Base-by-base conservation (phyloP, 2,797 vertebrate genomes). In the Saxicola maurus region DNA sequence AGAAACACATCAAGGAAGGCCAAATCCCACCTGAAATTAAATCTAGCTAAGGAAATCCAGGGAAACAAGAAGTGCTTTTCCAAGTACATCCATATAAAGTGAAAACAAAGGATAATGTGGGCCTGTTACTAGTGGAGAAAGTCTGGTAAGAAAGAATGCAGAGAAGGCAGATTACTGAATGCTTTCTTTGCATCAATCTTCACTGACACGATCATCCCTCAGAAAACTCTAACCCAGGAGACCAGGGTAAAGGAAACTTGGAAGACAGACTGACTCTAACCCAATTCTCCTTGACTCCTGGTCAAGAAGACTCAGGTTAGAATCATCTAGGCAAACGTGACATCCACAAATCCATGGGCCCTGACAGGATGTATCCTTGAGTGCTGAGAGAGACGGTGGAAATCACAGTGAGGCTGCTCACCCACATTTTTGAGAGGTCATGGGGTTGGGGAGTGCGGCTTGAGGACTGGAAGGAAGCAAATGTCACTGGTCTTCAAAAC, bases 341-440 rank as follows among this genome's bases (percentile, higher is more conserved):
- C 11, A 77, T 28, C 43, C 10, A 37, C 2, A 0, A 37, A 49
- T 43, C n/a, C 49, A 28, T 2, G 0, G 16, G 13, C 18, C 62
- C 20, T 61, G 40, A 21, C 15, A n/a, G 42, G 15, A 55, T 35
- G 17, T 10, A 68, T 13, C 42, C 12, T 13, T 37, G 27, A 62
- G 10, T 49, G n/a, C 42, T 37, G 21, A 37, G n/a, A 68, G 33
- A 37, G 7, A 1, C 62, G 23, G 4, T 16, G 4, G 13, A 49
- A 35, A 62, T 31, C n/a, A 62, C 2, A 55, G 15, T 0, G 0
- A 56, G n/a, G 19, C 13, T 53, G 14, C 9, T 62, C 6, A 31
- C 13, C 11, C 17, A 42, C 9, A 11, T 43, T 7, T 62, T 49
- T 31, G n/a, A 69, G 49, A 56, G 10, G 28, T 31, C 19, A 17